Conservation (phyloP, 2,797 vertebrate genomes). For the Chrosomus eos region DNA sequence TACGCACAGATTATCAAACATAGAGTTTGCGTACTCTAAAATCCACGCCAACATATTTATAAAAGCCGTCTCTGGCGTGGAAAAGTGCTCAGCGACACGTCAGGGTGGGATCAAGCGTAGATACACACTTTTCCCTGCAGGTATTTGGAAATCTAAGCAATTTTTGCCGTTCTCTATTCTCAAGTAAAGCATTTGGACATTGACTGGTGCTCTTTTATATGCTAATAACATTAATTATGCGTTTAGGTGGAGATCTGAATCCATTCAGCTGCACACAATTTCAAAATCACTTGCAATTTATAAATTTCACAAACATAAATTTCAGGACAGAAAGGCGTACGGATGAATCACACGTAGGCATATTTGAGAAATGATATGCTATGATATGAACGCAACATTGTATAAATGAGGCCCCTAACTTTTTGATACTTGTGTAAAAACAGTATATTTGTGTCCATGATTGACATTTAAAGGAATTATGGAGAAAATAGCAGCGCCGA, state of each 20-base stretch:
- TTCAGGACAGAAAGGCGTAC: neutral
- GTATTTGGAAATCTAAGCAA: no score
- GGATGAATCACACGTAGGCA: neutral
- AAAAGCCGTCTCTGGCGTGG: no score
- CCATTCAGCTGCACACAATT: no score
- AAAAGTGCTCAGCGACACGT: no score
- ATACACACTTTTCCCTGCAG: neutral
- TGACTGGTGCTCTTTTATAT: neutral
- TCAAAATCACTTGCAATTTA: no score
- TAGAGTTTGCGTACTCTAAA: no score
- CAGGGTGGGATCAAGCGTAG: neutral
- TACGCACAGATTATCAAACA: no score
- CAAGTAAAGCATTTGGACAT: neutral
- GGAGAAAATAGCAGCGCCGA: neutral
- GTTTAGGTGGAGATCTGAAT: neutral
- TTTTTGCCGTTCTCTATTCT: no score
- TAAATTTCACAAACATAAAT: neutral
- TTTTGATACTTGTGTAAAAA: conserved; percentile 7
- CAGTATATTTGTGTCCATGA: conserved; percentile 3
- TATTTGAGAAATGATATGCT: neutral
- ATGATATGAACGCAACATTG: no score
- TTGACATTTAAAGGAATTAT: conserved; percentile 10
- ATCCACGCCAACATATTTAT: no score
- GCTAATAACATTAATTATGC: neutral
- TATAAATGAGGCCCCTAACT: neutral